Base-by-base conservation (phyloP, 1,140 invertebrate species). In the Musca vetustissima region DNA sequence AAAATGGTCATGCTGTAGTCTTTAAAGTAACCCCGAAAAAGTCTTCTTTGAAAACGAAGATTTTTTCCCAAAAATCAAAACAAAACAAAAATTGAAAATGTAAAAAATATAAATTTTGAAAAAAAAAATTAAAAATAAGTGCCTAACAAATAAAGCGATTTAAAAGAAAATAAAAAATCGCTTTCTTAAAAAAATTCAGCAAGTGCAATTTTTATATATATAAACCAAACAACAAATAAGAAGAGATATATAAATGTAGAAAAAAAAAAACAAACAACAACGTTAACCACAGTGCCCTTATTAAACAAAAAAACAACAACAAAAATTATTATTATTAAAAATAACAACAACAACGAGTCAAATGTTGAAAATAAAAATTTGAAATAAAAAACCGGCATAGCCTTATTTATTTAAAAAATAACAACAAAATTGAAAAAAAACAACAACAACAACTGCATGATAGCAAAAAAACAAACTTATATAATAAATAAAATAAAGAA, bases 251-350 rank as follows among this genome's bases (percentile, higher is more conserved):
- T 32, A 21, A n/a, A n/a, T n/a, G n/a, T n/a, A n/a, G n/a, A n/a
- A 19, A 43, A 61, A 14, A 61, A 13, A 61, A 43, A 36, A 28
- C 28, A 3, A 36, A 21, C 17, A 36, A 61, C 32, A 61, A 61
- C 28, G 57, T 61, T 61, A 61, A 61, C 57, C 57, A 61, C 57
- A 61, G 57, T 61, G 57, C 57, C 57, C 57, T 61, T 61, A 61
- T 43, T 19, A 8, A n/a, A 59, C 9, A 14, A 59, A 8, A 36
- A 28, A 32, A 7, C 4, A 59, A 61, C 7, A 36, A 61, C 19
- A 61, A 61, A 43, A 43, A 4, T n/a, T n/a, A n/a, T n/a, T n/a
- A n/a, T n/a, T 7, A 43, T 43, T 11, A 43, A 61, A 36, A 36
- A 36, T 53, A 22, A 61, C 32, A 61, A 61, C 57, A 36, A 61